A percentile compares a stretch with the other conserved stretches of the same genome.
Evolutionary conservation across 2,888 invertebrate genomes (phyloP).

Genomic region (Drosophila kambysellisi): DNA sequence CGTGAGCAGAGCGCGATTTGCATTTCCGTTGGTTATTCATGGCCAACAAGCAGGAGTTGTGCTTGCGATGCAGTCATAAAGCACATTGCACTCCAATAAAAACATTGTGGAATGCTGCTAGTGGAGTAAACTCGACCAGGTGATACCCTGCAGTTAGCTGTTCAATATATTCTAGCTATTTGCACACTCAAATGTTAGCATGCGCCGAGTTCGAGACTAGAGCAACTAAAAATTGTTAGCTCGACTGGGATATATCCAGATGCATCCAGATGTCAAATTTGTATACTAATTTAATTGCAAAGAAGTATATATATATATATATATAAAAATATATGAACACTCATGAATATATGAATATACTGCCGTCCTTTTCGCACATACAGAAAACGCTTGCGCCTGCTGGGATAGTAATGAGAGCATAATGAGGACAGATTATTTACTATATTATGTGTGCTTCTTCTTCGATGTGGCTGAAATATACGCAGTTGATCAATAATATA

Average conservation of each 20-base stretch:
- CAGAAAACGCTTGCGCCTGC: no score
- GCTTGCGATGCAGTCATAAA: constrained; percentile 43
- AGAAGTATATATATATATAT: no score
- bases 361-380: no score
- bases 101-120: neutral
- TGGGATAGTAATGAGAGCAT: no score
- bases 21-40: constrained; percentile 74
- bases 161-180: neutral
- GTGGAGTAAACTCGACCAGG: neutral
- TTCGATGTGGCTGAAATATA: no score
- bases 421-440: no score
- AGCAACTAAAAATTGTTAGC: neutral
- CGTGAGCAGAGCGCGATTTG: constrained; percentile 55
- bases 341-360: no score
- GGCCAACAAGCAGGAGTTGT: constrained; percentile 56
- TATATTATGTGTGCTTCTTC: no score
- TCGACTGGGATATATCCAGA: neutral
- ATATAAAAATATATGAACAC: no score
- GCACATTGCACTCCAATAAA: constrained; percentile 34
- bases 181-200: neutral
- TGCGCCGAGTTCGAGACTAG: neutral
- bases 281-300: no score
- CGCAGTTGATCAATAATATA: no score
- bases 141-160: no score
- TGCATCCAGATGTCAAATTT: neutral